These are phyloP conservation scores for Hemichromis elongatus DNA, from an alignment of 2,113 vertebrate genomes.

Conservation along the genomic window DNA sequence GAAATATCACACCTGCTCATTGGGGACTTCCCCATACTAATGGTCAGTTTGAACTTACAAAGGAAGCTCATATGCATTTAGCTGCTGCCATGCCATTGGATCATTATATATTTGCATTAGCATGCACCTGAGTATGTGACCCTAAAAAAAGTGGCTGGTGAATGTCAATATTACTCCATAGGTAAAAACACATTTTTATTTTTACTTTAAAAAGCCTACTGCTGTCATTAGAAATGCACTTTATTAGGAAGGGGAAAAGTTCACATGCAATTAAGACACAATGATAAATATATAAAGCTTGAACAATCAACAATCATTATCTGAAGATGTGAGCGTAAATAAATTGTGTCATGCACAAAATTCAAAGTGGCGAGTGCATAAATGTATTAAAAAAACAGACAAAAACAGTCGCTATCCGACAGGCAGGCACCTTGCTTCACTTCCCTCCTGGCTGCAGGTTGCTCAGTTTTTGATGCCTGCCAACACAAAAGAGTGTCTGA, in stretches of 20 bases:
- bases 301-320: neutral
- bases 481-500: neutral
- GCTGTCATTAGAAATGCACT: neutral
- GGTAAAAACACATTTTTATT: neutral
- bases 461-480: neutral
- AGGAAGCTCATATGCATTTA: neutral
- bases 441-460: neutral
- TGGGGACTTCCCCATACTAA: neutral
- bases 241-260: neutral
- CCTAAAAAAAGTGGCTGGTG: neutral
- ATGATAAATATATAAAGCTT: neutral
- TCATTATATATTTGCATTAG: neutral
- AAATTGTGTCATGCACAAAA: neutral
- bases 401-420: neutral
- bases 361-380: neutral
- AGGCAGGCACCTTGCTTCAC: neutral
- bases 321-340: neutral
- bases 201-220: neutral
- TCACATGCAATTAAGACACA: neutral
- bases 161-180: neutral
- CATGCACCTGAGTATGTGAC: neutral
- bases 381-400: neutral
- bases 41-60: neutral
- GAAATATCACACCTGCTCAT: neutral
- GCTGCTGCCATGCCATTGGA: neutral